A percentile compares a stretch with the other conserved stretches of the same genome.
These are phyloP conservation scores for Sprattus sprattus DNA, from an alignment of 2,113 vertebrate species.

Conservation along the genomic window DNA sequence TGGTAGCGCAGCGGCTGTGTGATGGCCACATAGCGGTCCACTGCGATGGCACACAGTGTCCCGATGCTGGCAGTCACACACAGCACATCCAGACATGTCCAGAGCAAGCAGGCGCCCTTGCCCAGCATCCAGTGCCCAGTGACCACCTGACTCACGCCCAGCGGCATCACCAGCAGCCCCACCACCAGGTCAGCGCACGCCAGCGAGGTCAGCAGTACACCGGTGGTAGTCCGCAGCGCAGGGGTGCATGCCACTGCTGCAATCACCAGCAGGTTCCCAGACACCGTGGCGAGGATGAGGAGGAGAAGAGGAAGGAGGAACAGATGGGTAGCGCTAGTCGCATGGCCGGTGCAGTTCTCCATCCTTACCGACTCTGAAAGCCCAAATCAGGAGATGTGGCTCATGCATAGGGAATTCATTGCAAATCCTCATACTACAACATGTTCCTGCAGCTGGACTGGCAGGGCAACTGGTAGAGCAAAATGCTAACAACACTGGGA, in stretches of 20 bases:
- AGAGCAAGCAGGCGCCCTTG: slow-evolving; percentile 70
- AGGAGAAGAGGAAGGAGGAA: slow-evolving; percentile 60
- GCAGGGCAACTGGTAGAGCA: too few species aligned
- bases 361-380: not conserved
- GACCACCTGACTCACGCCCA: slow-evolving; percentile 69
- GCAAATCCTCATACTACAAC: too few species aligned
- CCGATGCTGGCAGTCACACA: slow-evolving; percentile 85
- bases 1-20: slow-evolving; percentile 73
- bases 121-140: slow-evolving; percentile 73
- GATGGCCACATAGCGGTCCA: slow-evolving; percentile 81
- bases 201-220: slow-evolving; percentile 80
- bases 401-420: too few species aligned
- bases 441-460: too few species aligned
- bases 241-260: slow-evolving; percentile 72
- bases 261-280: slow-evolving; percentile 79
- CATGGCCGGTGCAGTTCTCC: not conserved
- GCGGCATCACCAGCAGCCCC: slow-evolving; percentile 78
- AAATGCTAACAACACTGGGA: too few species aligned
- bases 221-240: slow-evolving; percentile 78
- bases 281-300: slow-evolving; percentile 69
- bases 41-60: slow-evolving; percentile 78
- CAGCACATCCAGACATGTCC: slow-evolving; percentile 82
- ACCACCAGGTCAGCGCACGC: slow-evolving; percentile 80
- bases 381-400: too few species aligned
- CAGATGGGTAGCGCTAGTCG: slow-evolving; percentile 22